These are phyloP conservation scores for Eucera pruinosa DNA, from an alignment of 2,888 invertebrate species.

Conservation along the genomic window DNA sequence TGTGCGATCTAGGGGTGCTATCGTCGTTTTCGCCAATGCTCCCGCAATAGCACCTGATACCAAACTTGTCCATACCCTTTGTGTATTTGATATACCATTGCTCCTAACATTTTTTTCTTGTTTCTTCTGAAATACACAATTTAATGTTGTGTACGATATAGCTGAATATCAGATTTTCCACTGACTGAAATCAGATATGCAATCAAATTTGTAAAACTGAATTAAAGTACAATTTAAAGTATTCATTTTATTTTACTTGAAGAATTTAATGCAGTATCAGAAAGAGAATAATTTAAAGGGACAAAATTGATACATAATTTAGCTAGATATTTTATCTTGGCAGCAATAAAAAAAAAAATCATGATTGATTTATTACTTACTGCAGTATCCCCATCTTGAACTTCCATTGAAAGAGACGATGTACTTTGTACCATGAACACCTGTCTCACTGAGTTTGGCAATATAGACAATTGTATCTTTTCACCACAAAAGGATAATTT, in stretches of 20 bases:
- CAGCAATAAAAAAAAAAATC: conserved; percentile 1
- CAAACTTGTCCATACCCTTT: conserved; percentile 92
- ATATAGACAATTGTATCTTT: conserved; percentile 67
- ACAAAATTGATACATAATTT: neutral
- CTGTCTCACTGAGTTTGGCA: conserved; percentile 61
- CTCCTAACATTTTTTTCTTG: conserved; percentile 30
- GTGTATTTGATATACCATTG: conserved; percentile 84
- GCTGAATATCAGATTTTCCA: conserved; percentile 42
- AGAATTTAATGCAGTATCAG: neutral
- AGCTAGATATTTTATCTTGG: neutral
- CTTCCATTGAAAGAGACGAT: conserved; percentile 35
- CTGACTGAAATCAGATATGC: conserved; percentile 35
- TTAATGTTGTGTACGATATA: conserved; percentile 40
- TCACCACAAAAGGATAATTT: conserved; percentile 68
- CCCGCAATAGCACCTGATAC: conserved; percentile 97
- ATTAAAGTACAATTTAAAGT: conserved; percentile 13
- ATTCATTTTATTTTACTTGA: conserved; percentile 7
- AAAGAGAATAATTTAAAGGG: neutral
- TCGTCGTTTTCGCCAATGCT: conserved; percentile 96
- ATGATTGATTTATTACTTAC: conserved; percentile 28
- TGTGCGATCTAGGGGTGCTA: conserved; percentile 98
- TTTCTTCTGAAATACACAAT: conserved; percentile 56
- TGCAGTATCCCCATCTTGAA: conserved; percentile 1
- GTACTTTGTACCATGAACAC: conserved; percentile 40
- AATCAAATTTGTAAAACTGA: conserved; percentile 19